A percentile compares a stretch with the other conserved stretches of the same genome.
phyloP scores from a whole-genome alignment of 2,888 invertebrate genomes.

The Pristionchus japonicus region DNA sequence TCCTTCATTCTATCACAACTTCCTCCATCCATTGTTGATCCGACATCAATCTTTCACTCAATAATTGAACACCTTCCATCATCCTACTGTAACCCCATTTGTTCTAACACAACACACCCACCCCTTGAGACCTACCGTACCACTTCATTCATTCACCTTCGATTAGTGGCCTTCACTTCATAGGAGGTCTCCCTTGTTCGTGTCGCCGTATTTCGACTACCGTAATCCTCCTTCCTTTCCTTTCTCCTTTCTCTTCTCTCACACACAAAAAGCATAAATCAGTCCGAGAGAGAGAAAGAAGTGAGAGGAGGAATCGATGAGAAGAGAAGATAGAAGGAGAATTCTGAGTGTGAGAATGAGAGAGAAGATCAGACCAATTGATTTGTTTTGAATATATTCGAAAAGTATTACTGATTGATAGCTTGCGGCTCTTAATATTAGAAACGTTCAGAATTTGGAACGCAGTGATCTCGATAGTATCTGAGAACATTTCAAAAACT shows the following conservation, averaged over 20 bases:
- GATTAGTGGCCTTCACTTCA: neutral
- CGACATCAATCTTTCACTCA: neutral
- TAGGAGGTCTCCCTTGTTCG: slow-evolving; percentile 5
- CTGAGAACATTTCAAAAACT: no score
- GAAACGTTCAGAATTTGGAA: neutral
- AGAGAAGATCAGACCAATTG: slow-evolving; percentile 3
- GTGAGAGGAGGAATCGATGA: slow-evolving; percentile 24
- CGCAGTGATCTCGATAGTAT: no score
- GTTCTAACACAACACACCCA: neutral
- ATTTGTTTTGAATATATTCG: neutral
- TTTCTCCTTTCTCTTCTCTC: neutral
- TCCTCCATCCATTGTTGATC: neutral
- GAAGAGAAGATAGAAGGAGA: slow-evolving; percentile 35
- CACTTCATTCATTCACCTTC: neutral
- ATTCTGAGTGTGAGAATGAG: slow-evolving; percentile 31
- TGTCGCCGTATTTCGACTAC: slow-evolving; percentile 24
- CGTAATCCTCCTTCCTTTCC: neutral
- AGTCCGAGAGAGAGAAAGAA: slow-evolving; percentile 11
- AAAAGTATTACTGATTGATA: neutral
- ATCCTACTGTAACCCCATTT: slow-evolving; percentile 18
- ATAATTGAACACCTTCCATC: slow-evolving; percentile 17
- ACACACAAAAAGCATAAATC: slow-evolving; percentile 42
- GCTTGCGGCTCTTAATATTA: neutral
- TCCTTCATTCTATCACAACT: slow-evolving; percentile 14
- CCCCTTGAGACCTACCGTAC: slow-evolving; percentile 18